Percentiles rank a stretch among this genome's conserved stretches.
phyloP scores from a whole-genome alignment of 2,113 vertebrate species.

The Cyprinus carpio region DNA sequence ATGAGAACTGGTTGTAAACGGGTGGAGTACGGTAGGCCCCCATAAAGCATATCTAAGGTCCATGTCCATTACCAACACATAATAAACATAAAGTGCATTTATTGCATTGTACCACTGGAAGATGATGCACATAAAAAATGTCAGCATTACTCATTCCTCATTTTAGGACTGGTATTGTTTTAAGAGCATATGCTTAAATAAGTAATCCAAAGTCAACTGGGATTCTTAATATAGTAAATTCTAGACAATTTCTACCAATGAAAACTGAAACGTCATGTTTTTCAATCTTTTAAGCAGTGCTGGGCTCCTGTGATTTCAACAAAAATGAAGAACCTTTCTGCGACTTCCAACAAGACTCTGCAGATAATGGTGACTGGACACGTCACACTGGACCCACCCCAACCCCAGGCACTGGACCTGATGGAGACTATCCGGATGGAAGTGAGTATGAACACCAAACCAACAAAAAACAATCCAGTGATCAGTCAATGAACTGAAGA shows the following conservation, averaged over 20 bases:
- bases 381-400: constrained; percentile 65
- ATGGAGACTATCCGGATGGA: constrained; percentile 78
- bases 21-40: constrained; percentile 37
- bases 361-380: constrained; percentile 73
- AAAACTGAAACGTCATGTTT: not conserved
- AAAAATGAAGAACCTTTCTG: constrained; percentile 72
- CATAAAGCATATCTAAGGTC: constrained; percentile 43
- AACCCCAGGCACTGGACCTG: constrained; percentile 64
- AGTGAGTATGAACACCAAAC: constrained; percentile 65
- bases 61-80: constrained; percentile 21
- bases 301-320: constrained; percentile 78
- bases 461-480: too few species aligned
- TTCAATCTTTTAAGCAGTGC: not conserved
- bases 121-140: not conserved
- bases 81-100: constrained; percentile 4
- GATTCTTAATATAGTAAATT: not conserved
- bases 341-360: constrained; percentile 67
- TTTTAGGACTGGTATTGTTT: not conserved
- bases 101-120: not conserved
- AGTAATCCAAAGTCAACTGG: not conserved
- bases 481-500: not conserved
- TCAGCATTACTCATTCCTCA: not conserved
- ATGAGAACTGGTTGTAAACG: constrained; percentile 30
- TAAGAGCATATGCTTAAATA: not conserved
- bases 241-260: not conserved